Base-by-base conservation (phyloP, 2,113 vertebrate genomes). In the Hippocampus comes region DNA sequence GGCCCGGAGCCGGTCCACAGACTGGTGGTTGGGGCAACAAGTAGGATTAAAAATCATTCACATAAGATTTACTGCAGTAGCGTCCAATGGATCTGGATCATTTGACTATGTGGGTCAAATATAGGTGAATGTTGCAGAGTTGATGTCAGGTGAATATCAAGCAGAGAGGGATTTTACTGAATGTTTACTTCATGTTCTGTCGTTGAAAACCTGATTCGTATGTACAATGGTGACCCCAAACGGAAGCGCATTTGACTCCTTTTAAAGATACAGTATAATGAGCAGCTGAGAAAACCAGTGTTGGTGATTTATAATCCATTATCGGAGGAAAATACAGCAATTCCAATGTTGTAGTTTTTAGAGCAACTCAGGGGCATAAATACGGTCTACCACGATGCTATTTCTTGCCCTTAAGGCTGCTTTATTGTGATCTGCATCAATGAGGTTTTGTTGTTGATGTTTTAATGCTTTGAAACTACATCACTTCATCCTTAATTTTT, bases 321-420 rank as follows among this genome's bases (percentile, higher is more conserved):
- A 82, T 84, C 59, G 79, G 61, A 72, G 80, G 68, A 76, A 82
- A 82, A 82, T 82, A 72, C 12, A 71, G 71, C 64, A 70, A 72
- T 78, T 73, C 55, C 71, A 75, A 51, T 51, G 15, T 48, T 25
- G n/a, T 71, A 30, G 42, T 30, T 70, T 69, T 42, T 8, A 20
- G 63, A 65, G 72, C 18, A 49, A 75, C 67, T 85, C 63, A 71
- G 72, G 70, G n/a, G 67, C 73, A 78, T 67, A 73, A 74, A 49
- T 71, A 59, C 34, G 66, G 68, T 83, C 64, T 69, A 34, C 20
- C 18, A 14, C 17, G 10, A 55, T 77, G 59, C 53, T 56, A 17
- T 23, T 23, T 3, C 25, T 46, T 34, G 21, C 10, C 48, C 60
- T 59, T 72, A 53, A 74, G 64, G 66, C 61, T 64, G 64, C 69